These are phyloP conservation scores for Laticauda colubrina DNA, from an alignment of 2,113 vertebrate genomes.

Conservation along the genomic window DNA sequence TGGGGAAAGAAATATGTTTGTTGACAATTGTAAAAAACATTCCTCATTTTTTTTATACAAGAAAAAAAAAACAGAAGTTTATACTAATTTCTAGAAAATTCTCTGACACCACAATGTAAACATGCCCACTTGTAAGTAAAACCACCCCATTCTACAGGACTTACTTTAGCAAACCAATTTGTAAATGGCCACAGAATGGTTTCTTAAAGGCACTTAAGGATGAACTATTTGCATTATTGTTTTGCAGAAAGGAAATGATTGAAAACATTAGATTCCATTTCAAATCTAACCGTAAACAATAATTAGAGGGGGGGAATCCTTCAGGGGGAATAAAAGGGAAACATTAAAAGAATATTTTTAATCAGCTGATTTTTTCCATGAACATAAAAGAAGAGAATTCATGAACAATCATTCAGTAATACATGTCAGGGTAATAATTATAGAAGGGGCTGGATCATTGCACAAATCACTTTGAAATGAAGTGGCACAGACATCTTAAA, in stretches of 20 bases:
- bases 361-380: background rate
- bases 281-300: background rate
- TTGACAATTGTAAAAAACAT: background rate
- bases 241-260: background rate
- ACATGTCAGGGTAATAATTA: background rate
- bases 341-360: accelerated
- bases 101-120: background rate
- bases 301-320: background rate
- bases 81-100: background rate
- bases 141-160: background rate
- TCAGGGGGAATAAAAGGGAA: background rate
- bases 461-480: background rate
- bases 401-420: too few species aligned
- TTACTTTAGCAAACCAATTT: background rate
- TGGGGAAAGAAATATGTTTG: background rate
- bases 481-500: background rate
- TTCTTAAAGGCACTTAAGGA: background rate
- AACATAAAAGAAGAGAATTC: background rate
- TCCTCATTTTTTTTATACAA: background rate
- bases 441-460: background rate
- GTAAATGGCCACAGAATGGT: background rate
- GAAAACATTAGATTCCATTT: slow-evolving; percentile 18
- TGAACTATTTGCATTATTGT: background rate
- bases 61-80: background rate
- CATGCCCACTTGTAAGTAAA: background rate